Evolutionary conservation across 2,797 vertebrate species (phyloP).

Genomic region (Halcyon leucocephala): DNA sequence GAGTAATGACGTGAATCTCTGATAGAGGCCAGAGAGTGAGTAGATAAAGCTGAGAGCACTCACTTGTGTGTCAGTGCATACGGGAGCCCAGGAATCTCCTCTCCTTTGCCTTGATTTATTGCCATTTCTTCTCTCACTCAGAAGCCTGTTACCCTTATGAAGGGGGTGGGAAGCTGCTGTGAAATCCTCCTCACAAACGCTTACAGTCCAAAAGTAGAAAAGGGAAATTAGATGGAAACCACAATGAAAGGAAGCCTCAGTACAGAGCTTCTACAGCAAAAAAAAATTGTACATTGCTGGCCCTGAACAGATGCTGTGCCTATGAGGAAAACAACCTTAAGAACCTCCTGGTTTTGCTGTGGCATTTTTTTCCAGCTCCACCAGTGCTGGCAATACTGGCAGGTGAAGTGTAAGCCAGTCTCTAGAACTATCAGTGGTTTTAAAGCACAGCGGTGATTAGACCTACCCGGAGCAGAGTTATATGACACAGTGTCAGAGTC

Average conservation of each 20-base stretch:
- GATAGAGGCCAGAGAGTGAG: background rate
- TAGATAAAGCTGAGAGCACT: background rate
- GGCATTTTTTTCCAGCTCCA: background rate
- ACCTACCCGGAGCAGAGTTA: background rate
- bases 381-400: background rate
- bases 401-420: background rate
- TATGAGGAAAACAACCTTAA: background rate
- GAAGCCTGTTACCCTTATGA: background rate
- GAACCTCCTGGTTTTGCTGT: background rate
- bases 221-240: background rate
- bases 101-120: background rate
- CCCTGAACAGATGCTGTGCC: background rate
- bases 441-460: slow-evolving; percentile 20
- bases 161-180: background rate
- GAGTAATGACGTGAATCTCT: background rate
- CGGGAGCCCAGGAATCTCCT: background rate
- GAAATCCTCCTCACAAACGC: background rate
- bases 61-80: background rate
- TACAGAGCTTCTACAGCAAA: background rate
- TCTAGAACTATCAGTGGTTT: slow-evolving; percentile 3
- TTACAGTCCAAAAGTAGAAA: background rate
- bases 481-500: background rate
- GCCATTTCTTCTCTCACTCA: background rate
- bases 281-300: background rate
- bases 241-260: background rate